Base-by-base conservation (phyloP, 2,113 vertebrate species). In the Ascaphus truei region DNA sequence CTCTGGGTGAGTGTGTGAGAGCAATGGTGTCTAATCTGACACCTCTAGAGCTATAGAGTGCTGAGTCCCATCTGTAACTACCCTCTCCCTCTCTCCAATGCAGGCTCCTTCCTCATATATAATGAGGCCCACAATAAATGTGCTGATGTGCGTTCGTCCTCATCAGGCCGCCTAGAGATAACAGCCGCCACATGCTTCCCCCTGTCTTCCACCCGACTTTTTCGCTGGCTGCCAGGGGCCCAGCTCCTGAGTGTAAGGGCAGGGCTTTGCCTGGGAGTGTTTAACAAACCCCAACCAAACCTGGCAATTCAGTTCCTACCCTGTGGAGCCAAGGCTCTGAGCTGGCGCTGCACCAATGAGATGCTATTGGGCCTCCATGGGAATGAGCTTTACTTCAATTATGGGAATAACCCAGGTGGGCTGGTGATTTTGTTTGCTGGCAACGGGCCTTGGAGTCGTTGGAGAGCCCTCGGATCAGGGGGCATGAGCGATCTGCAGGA, bases 401-500 rank as follows among this genome's bases (percentile, higher is more conserved):
- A 59, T 6, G 74, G 79, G 22, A 72, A 78, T 62, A 73, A 71
- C 57, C 2, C 0, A 1, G 0, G 11, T 6, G 4, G 1, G 0
- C 1, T 2, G 1, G 74, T 75, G 45, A 75, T 75, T 47, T 72
- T 80, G 2, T 80, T 55, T 56, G 13, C 3, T 0, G 76, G 79
- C 0, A 26, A 58, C 2, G 45, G 69, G 6, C 6, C 61, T 8
- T 80, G 76, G 79, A 80, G 79, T 47, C 69, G 74, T 1, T 80
- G 79, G 79, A 22, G 16, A 51, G 43, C 66, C 27, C 56, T 7
- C 15, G 48, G 3, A 2, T n/a, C 52, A 39, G 66, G 60, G 37
- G 66, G 56, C 7, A 29, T 26, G 13, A n/a, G n/a, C n/a, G n/a
- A n/a, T n/a, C 0, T 69, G 5, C 25, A 60, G 20, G 29, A 26